These are phyloP conservation scores for Drosophila picticornis DNA, from an alignment of 2,888 invertebrate genomes.

Conservation along the genomic window DNA sequence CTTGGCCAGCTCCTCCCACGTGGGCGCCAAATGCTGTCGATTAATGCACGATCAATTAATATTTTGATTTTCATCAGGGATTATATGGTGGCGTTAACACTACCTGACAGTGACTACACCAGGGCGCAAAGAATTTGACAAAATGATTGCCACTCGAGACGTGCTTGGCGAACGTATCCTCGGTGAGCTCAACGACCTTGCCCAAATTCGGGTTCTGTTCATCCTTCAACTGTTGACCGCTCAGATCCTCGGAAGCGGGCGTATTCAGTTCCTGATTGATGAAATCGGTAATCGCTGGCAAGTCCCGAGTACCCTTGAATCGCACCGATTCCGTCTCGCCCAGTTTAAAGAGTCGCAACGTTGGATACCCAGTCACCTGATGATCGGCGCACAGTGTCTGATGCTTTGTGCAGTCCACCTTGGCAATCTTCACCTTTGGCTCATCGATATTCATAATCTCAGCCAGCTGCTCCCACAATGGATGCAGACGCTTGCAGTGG, in stretches of 20 bases:
- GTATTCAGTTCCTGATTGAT: constrained; percentile 89
- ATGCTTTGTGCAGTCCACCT: constrained; percentile 94
- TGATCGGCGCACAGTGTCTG: constrained; percentile 90
- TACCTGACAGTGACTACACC: constrained; percentile 95
- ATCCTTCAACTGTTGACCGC: constrained; percentile 18
- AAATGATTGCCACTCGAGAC: constrained; percentile 92
- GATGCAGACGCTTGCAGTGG: constrained; percentile 93
- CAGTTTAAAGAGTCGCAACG: constrained; percentile 91
- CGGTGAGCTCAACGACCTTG: constrained; percentile 89
- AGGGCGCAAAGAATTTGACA: constrained; percentile 96
- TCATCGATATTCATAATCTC: constrained; percentile 88
- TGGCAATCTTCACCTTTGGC: constrained; percentile 89
- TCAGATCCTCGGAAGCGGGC: constrained; percentile 53
- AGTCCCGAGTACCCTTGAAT: constrained; percentile 92
- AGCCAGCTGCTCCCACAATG: constrained; percentile 93
- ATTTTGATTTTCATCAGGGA: neutral
- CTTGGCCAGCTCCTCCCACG: constrained; percentile 93
- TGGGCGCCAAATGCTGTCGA: constrained; percentile 90
- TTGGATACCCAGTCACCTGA: constrained; percentile 93
- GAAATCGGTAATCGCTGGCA: constrained; percentile 91
- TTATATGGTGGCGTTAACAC: neutral
- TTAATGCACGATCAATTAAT: neutral
- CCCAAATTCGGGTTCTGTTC: constrained; percentile 59
- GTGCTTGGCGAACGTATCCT: constrained; percentile 91
- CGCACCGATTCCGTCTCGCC: constrained; percentile 89